Conservation (phyloP, 2,888 invertebrate genomes). For the Napeogenes sylphis region DNA sequence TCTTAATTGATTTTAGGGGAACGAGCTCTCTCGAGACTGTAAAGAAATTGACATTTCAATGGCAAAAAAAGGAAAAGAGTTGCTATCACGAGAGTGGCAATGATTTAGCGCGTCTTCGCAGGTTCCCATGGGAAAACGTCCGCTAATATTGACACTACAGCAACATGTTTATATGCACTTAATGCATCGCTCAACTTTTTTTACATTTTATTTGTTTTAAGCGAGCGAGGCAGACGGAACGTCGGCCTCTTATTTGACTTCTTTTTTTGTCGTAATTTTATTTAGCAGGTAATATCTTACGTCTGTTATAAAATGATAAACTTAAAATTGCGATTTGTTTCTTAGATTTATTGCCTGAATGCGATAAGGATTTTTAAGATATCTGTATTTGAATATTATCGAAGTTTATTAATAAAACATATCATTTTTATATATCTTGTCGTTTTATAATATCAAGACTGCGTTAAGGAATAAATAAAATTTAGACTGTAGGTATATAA, state of each 20-base stretch:
- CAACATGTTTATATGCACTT: conserved; percentile 77
- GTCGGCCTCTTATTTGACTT: conserved; percentile 66
- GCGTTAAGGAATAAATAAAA: not conserved
- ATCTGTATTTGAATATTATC: conserved; percentile 1
- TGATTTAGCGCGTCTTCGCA: conserved; percentile 65
- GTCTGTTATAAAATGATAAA: conserved; percentile 55
- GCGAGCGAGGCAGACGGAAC: conserved; percentile 67
- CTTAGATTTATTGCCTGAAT: conserved; percentile 12
- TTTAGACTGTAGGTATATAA: not conserved
- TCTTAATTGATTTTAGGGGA: conserved; percentile 58
- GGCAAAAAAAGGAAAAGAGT: conserved; percentile 65
- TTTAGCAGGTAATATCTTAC: conserved; percentile 59
- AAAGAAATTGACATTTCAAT: conserved; percentile 70
- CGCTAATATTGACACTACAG: conserved; percentile 76
- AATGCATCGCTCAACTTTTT: conserved; percentile 74
- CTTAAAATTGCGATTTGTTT: conserved; percentile 26
- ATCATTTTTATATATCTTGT: not conserved
- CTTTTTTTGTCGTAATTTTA: conserved; percentile 68
- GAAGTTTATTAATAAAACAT: not conserved
- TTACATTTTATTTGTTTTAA: conserved; percentile 73
- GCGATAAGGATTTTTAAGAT: conserved; percentile 4
- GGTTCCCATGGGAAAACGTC: conserved; percentile 75
- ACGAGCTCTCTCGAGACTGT: conserved; percentile 37
- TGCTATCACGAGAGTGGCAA: conserved; percentile 46
- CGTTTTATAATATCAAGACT: not conserved